Percentiles rank a stretch among this genome's conserved stretches.
These are phyloP conservation scores for Diogma glabrata DNA, from an alignment of 2,888 invertebrate species.

Conservation along the genomic window DNA sequence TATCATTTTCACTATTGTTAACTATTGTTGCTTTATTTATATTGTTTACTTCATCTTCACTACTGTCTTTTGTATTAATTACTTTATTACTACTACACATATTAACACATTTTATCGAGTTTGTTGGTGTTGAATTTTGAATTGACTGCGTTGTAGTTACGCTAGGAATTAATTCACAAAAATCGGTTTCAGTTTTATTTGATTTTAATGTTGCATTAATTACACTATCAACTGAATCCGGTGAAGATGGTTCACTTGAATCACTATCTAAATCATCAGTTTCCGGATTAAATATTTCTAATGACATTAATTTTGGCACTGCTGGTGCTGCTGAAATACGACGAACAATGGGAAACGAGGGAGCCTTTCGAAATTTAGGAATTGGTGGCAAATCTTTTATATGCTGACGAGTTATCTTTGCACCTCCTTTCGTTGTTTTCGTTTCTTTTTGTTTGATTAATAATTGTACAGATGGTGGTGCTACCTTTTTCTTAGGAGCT, in stretches of 20 bases:
- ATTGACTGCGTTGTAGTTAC: no score
- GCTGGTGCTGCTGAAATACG: conserved; percentile 51
- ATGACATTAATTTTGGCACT: conserved; percentile 61
- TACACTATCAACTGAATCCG: conserved; percentile 77
- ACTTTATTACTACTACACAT: conserved; percentile 5
- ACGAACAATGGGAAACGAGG: conserved; percentile 59
- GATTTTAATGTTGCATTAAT: conserved; percentile 48
- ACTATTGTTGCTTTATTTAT: no score
- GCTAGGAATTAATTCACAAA: neutral
- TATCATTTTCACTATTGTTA: conserved; percentile 12
- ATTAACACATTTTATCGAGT: no score
- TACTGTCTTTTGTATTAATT: neutral
- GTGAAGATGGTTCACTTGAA: conserved; percentile 71
- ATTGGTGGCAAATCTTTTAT: conserved; percentile 50
- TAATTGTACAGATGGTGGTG: neutral
- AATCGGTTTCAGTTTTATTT: conserved; percentile 14
- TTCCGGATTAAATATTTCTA: conserved; percentile 82
- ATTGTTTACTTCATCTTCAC: neutral
- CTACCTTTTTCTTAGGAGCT: no score
- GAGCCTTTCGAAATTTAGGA: conserved; percentile 41
- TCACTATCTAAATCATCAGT: conserved; percentile 85
- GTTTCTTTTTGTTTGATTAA: conserved; percentile 17
- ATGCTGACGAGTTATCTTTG: conserved; percentile 44
- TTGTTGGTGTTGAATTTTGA: no score
- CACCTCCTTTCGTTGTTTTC: conserved; percentile 14